Conservation (phyloP, 1,140 invertebrate genomes). For the Drosophila trapezifrons region DNA sequence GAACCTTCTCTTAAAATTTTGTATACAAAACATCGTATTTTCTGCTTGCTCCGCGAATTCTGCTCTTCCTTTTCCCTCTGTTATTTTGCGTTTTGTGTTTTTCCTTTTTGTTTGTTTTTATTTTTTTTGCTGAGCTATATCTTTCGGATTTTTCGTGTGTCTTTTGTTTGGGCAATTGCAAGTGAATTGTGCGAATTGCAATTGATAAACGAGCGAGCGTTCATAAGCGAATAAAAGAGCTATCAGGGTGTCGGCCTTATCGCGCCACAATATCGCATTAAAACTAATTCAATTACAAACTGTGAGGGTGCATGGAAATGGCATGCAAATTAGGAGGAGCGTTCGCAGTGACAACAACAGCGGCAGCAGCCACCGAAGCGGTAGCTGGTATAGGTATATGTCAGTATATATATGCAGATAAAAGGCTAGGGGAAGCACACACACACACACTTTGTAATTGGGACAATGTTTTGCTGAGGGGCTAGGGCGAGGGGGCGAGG, state of each 20-base stretch:
- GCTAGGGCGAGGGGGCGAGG: slow-evolving; percentile 3
- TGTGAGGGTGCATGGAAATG: slow-evolving; percentile 37
- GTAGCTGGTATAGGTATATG: not conserved
- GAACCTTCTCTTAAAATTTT: slow-evolving; percentile 11
- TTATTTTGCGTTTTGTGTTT: slow-evolving; percentile 31
- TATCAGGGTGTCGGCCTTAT: slow-evolving; percentile 54
- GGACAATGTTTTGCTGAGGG: slow-evolving; percentile 53
- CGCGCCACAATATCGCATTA: slow-evolving; percentile 59
- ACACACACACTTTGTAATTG: slow-evolving; percentile 50
- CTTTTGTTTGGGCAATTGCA: slow-evolving; percentile 43
- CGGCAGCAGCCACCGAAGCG: slow-evolving; percentile 17
- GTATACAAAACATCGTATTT: slow-evolving; percentile 15
- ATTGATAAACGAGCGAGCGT: slow-evolving; percentile 45
- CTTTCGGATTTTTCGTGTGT: slow-evolving; percentile 14
- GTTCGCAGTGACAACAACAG: slow-evolving; percentile 4
- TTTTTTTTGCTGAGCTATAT: slow-evolving; percentile 10
- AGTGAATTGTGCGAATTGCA: slow-evolving; percentile 62
- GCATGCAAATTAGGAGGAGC: slow-evolving; percentile 55
- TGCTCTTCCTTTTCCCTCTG: slow-evolving; percentile 30
- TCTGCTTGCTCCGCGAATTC: slow-evolving; percentile 49
- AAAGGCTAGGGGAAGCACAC: slow-evolving; percentile 12
- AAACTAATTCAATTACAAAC: slow-evolving; percentile 78
- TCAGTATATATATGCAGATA: slow-evolving; percentile 25
- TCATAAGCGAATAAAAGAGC: slow-evolving; percentile 35
- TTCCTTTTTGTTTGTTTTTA: not conserved